Conservation (phyloP, 2,113 vertebrate species). For the Polypterus bichir region DNA sequence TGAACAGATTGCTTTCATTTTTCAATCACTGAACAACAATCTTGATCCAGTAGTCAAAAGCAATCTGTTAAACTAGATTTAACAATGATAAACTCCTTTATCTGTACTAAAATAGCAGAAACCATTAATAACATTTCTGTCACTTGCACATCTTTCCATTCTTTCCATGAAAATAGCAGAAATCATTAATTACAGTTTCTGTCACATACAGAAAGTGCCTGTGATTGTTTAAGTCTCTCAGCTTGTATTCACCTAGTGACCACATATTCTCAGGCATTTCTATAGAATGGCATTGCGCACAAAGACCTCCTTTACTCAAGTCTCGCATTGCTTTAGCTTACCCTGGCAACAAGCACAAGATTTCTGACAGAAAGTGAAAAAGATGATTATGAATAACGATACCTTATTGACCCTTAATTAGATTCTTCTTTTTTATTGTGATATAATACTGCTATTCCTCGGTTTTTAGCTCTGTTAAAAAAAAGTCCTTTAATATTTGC, state of each 20-base stretch:
- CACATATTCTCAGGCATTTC: slow-evolving; percentile 72
- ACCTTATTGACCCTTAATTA: slow-evolving; percentile 41
- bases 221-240: slow-evolving; percentile 60
- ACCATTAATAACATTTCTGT: slow-evolving; percentile 95
- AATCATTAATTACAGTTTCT: slow-evolving; percentile 94
- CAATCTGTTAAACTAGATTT: slow-evolving; percentile 59
- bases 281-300: slow-evolving; percentile 59
- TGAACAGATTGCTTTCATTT: slow-evolving; percentile 78
- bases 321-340: slow-evolving; percentile 59
- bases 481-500: no score
- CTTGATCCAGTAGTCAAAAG: slow-evolving; percentile 59
- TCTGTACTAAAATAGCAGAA: slow-evolving; percentile 69
- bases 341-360: slow-evolving; percentile 59
- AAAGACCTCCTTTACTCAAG: slow-evolving; percentile 45
- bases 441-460: background rate
- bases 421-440: slow-evolving; percentile 23
- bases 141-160: slow-evolving; percentile 63
- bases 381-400: slow-evolving; percentile 63
- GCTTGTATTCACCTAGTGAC: slow-evolving; percentile 68
- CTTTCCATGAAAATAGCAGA: slow-evolving; percentile 62
- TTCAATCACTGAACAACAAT: slow-evolving; percentile 62
- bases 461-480: no score
- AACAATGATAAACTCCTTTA: slow-evolving; percentile 77
- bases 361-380: slow-evolving; percentile 50
- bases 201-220: slow-evolving; percentile 66